Conservation (phyloP, 2,888 invertebrate genomes). For the Oxyteleia sp. region DNA sequence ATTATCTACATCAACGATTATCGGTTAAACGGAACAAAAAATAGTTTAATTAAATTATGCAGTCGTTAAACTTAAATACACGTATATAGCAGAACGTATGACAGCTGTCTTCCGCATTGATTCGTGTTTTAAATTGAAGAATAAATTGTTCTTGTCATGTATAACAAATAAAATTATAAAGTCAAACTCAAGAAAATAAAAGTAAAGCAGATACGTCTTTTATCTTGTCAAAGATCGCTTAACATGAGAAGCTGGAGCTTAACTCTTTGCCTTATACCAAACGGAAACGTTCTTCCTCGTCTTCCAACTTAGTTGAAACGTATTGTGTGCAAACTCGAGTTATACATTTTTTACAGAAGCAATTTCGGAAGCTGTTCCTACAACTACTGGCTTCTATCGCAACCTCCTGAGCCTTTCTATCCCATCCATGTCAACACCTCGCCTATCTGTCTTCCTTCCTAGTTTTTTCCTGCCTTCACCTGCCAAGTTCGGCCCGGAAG, state of each 20-base stretch:
- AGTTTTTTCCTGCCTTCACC: constrained; percentile 40
- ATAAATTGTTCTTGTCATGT: constrained; percentile 27
- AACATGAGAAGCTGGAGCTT: constrained; percentile 19
- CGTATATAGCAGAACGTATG: background rate
- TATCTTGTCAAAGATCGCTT: constrained; percentile 35
- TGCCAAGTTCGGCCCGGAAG: constrained; percentile 50
- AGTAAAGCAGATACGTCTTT: constrained; percentile 20
- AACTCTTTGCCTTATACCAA: constrained; percentile 33
- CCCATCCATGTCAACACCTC: constrained; percentile 43
- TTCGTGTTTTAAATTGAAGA: background rate
- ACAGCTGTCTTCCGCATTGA: constrained; percentile 2
- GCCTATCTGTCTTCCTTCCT: constrained; percentile 55
- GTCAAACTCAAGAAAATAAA: constrained; percentile 17
- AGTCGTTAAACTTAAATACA: background rate
- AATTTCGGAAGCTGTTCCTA: constrained; percentile 73
- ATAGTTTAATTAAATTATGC: constrained; percentile 5
- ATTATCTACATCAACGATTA: constrained; percentile 14
- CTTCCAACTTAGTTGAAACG: constrained; percentile 43
- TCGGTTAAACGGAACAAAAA: background rate
- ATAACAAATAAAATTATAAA: constrained; percentile 36
- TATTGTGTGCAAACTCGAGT: constrained; percentile 74
- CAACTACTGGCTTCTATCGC: constrained; percentile 34
- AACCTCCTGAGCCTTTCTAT: constrained; percentile 55
- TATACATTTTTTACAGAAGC: constrained; percentile 76
- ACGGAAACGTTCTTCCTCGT: constrained; percentile 33